phyloP scores from a whole-genome alignment of 2,797 vertebrate genomes.

The Smutsia temminckii region DNA sequence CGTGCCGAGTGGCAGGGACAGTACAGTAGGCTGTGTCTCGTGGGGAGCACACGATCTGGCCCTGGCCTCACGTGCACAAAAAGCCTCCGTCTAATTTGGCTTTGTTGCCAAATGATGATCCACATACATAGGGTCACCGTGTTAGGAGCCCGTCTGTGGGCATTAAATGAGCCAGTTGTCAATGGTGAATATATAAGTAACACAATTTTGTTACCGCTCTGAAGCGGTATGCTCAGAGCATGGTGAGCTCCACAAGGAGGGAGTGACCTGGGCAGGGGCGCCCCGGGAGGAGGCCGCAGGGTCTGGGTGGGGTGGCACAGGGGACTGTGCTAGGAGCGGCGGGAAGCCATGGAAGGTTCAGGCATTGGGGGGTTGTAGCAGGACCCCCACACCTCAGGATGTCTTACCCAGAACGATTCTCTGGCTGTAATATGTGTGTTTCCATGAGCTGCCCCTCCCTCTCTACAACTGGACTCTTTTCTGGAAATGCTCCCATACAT shows the following conservation, averaged over 20 bases:
- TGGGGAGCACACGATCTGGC: neutral
- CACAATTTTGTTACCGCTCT: neutral
- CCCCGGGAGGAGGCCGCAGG: neutral
- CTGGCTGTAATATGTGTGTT: neutral
- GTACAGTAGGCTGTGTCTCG: neutral
- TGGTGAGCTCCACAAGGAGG: neutral
- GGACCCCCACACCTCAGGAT: neutral
- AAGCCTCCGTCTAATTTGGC: neutral
- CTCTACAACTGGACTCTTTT: neutral
- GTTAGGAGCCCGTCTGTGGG: neutral
- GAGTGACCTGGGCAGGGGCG: neutral
- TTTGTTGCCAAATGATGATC: neutral
- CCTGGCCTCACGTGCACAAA: neutral
- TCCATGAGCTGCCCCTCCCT: neutral
- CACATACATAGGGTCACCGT: neutral
- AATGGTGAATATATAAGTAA: neutral
- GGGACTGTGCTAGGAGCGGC: neutral
- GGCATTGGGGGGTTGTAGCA: neutral
- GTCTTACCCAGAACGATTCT: neutral
- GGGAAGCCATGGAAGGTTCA: neutral
- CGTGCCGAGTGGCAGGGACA: neutral
- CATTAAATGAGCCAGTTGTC: neutral
- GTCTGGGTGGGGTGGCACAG: neutral
- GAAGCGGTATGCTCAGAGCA: too few relatives aligned
- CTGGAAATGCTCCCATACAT: neutral